These are phyloP conservation scores for Cryptocheilus praepositus DNA, from an alignment of 2,888 invertebrate species.

Conservation along the genomic window DNA sequence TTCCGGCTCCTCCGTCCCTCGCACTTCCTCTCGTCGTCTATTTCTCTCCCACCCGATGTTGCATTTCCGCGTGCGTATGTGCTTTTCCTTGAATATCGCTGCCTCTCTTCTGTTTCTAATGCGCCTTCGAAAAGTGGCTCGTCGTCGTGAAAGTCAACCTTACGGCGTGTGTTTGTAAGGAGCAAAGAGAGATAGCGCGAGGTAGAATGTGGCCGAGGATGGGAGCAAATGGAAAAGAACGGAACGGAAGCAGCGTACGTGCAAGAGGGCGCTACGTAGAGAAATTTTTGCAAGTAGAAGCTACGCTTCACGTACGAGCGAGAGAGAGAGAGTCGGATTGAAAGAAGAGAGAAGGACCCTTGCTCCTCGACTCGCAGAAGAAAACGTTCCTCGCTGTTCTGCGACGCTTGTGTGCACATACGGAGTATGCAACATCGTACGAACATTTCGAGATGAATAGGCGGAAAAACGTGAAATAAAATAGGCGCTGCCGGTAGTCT, in stretches of 20 bases:
- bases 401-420: constrained; percentile 32
- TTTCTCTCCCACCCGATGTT: constrained; percentile 10
- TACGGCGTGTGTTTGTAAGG: constrained; percentile 29
- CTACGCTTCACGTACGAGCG: not conserved
- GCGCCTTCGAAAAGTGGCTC: constrained; percentile 33
- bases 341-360: constrained; percentile 19
- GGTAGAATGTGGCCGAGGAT: not conserved
- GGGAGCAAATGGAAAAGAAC: not conserved
- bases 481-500: constrained; percentile 32
- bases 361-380: constrained; percentile 47
- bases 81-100: constrained; percentile 36
- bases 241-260: not conserved
- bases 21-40: constrained; percentile 19
- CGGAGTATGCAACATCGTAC: constrained; percentile 30
- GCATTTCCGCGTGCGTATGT: constrained; percentile 31
- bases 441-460: constrained; percentile 52
- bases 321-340: constrained; percentile 1
- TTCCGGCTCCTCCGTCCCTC: constrained; percentile 14
- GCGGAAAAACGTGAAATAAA: constrained; percentile 48
- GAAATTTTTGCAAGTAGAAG: no score
- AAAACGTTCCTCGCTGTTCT: constrained; percentile 46
- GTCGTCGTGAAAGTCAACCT: constrained; percentile 34
- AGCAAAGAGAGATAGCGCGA: not conserved
- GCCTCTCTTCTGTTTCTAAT: constrained; percentile 34
- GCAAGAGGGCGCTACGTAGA: not conserved